These are phyloP conservation scores for Sminthurides bifidus DNA, from an alignment of 1,140 invertebrate species.

Conservation along the genomic window DNA sequence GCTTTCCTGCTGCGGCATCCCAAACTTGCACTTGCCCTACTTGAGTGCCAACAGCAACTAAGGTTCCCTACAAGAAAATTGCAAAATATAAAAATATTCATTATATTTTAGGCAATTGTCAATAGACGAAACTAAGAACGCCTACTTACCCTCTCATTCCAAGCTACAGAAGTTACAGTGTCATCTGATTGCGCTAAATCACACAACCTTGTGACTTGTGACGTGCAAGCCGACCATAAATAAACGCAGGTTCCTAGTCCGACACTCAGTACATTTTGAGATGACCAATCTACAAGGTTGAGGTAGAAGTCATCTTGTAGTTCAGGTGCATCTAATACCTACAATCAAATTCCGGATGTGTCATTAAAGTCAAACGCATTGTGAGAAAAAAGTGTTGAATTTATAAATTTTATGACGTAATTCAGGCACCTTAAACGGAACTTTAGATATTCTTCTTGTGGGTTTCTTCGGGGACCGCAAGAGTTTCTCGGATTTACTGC, in stretches of 20 bases:
- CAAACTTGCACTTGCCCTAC: slow-evolving; percentile 93
- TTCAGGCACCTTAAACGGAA: slow-evolving; percentile 74
- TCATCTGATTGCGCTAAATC: slow-evolving; percentile 87
- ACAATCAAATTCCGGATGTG: no score
- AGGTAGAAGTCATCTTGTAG: slow-evolving; percentile 98
- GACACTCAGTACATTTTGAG: slow-evolving; percentile 97
- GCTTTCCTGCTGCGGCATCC: slow-evolving; percentile 89
- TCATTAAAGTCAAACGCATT: neutral
- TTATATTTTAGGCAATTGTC: neutral
- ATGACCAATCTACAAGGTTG: slow-evolving; percentile 98
- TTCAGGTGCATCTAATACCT: slow-evolving; percentile 92
- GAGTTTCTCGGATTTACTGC: slow-evolving; percentile 86
- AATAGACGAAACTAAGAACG: neutral
- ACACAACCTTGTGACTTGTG: slow-evolving; percentile 92
- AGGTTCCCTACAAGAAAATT: slow-evolving; percentile 53
- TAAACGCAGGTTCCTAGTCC: slow-evolving; percentile 96
- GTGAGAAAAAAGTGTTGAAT: neutral
- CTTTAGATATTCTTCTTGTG: slow-evolving; percentile 88
- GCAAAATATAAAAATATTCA: neutral
- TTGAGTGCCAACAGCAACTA: slow-evolving; percentile 95
- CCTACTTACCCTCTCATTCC: slow-evolving; percentile 71
- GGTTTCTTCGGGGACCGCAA: slow-evolving; percentile 86
- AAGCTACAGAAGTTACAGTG: slow-evolving; percentile 95
- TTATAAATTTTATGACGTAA: slow-evolving; percentile 1
- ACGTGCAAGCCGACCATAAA: slow-evolving; percentile 97